Evolutionary conservation across 2,797 vertebrate species (phyloP).

Genomic region (Sardinella longiceps): DNA sequence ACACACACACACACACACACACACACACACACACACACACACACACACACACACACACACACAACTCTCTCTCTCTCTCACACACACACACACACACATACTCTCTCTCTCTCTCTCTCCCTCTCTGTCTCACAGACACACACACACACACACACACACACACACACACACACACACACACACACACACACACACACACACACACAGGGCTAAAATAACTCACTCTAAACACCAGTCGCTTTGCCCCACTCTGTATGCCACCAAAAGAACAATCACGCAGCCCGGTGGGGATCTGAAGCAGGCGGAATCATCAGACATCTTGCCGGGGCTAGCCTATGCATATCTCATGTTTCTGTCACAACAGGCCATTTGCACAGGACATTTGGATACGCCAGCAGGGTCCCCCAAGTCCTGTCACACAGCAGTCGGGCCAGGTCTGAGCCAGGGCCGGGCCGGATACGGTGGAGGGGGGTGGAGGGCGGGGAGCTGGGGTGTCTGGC

Average conservation of each 20-base stretch:
- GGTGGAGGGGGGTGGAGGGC: neutral
- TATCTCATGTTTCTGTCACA: neutral
- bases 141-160: too few relatives aligned
- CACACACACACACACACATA: too few relatives aligned
- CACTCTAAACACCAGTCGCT: neutral
- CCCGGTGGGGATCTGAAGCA: neutral
- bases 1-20: too few relatives aligned
- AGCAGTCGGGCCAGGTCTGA: neutral
- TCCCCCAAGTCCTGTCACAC: neutral
- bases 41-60: too few relatives aligned
- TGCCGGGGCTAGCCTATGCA: neutral
- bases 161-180: too few relatives aligned
- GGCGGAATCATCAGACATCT: neutral
- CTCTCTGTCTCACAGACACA: too few relatives aligned
- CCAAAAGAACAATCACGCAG: constrained; percentile 8
- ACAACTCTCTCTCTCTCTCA: too few relatives aligned
- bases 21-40: too few relatives aligned
- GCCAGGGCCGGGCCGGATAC: too few relatives aligned
- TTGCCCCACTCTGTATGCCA: neutral
- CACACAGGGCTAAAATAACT: neutral
- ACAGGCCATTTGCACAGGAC: neutral
- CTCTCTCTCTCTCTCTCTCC: too few relatives aligned
- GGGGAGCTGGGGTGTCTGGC: neutral
- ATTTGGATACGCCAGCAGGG: neutral
- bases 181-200: neutral